These are phyloP conservation scores for Cossypha heuglini DNA, from an alignment of 2,797 vertebrate genomes.

Conservation along the genomic window DNA sequence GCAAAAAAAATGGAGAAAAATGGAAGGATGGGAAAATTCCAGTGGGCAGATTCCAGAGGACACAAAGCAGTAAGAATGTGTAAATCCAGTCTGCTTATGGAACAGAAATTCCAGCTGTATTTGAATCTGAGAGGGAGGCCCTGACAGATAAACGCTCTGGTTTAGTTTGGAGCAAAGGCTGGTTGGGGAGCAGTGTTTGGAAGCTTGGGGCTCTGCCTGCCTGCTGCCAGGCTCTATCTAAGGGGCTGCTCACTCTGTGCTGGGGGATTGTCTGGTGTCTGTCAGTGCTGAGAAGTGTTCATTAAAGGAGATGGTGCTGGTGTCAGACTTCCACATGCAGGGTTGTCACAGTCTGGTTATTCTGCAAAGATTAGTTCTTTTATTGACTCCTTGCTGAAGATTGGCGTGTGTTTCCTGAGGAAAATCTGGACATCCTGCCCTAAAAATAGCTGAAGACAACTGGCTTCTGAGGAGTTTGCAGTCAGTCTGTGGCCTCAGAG, in stretches of 20 bases:
- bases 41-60: background rate
- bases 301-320: background rate
- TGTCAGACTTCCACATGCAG: conserved; percentile 27
- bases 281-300: background rate
- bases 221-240: background rate
- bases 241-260: background rate
- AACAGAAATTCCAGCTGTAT: background rate
- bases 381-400: conserved; percentile 34
- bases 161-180: background rate
- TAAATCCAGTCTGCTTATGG: background rate
- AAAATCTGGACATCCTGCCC: conserved; percentile 53
- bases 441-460: conserved; percentile 58
- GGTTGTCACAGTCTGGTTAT: conserved; percentile 37
- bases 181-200: background rate
- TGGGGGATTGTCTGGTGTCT: conserved; percentile 12
- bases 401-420: conserved; percentile 33
- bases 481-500: conserved; percentile 56
- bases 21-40: background rate
- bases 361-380: conserved; percentile 28
- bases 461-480: conserved; percentile 39
- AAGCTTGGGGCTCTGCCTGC: background rate
- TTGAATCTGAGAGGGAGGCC: background rate
- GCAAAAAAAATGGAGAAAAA: background rate
- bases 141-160: background rate
- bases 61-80: background rate